These are phyloP conservation scores for Dermochelys coriacea DNA, from an alignment of 2,797 vertebrate species.

Conservation along the genomic window DNA sequence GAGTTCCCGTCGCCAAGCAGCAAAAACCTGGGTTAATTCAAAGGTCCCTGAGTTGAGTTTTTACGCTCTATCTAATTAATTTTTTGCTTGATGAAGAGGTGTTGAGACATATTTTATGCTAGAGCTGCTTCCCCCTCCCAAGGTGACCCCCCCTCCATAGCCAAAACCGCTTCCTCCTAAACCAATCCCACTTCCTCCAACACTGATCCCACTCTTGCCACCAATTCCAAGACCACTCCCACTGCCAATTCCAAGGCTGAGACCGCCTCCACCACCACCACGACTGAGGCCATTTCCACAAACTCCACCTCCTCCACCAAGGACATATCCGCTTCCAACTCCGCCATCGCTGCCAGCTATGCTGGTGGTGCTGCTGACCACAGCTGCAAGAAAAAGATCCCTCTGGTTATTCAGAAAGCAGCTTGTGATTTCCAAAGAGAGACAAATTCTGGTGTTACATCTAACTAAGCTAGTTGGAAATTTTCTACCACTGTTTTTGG, in stretches of 20 bases:
- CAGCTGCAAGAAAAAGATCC: background rate
- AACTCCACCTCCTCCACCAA: background rate
- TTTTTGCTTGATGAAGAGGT: constrained; percentile 6
- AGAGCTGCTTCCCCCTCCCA: background rate
- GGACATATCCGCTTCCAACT: background rate
- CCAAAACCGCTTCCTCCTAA: background rate
- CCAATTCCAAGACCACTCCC: background rate
- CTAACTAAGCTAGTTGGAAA: too few species aligned
- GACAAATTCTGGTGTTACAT: background rate
- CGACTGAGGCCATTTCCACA: background rate
- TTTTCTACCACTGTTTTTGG: too few species aligned
- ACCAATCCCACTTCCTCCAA: background rate
- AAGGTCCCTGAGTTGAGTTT: background rate
- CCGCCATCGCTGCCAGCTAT: background rate
- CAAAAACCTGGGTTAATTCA: background rate
- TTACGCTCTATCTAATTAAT: background rate
- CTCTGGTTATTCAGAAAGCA: background rate
- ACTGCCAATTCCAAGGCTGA: background rate
- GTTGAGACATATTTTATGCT: constrained; percentile 6
- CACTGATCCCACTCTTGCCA: background rate
- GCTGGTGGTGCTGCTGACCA: background rate
- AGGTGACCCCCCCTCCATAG: background rate
- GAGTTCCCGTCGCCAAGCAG: background rate
- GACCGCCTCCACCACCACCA: background rate
- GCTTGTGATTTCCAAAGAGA: background rate